Percentiles rank a stretch among this genome's conserved stretches.
These are phyloP conservation scores for Lethocerus indicus DNA, from an alignment of 1,140 invertebrate genomes.

Conservation along the genomic window DNA sequence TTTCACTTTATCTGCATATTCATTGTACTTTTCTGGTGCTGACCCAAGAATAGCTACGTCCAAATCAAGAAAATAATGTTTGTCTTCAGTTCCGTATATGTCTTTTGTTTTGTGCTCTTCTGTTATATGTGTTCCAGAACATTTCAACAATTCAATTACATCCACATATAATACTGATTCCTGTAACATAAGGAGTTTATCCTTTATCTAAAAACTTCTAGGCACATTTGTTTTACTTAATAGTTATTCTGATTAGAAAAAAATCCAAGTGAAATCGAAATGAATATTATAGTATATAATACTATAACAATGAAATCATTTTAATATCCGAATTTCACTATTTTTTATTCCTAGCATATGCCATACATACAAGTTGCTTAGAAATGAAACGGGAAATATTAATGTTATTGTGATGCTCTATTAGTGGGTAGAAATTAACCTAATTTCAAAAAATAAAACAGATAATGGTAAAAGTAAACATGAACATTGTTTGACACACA, in stretches of 20 bases:
- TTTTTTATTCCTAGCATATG: too few species aligned
- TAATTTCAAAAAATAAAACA: too few species aligned
- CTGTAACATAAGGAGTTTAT: conserved; percentile 18
- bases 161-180: conserved; percentile 26
- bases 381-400: too few species aligned
- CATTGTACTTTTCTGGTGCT: conserved; percentile 28
- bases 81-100: conserved; percentile 35
- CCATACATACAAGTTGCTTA: too few species aligned
- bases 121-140: conserved; percentile 35
- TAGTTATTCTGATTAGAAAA: too few species aligned
- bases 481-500: too few species aligned
- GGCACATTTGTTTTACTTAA: too few species aligned
- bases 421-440: too few species aligned
- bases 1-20: conserved; percentile 31
- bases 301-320: conserved; percentile 1
- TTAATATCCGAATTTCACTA: background rate
- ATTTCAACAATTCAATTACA: conserved; percentile 30
- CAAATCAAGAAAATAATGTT: conserved; percentile 41
- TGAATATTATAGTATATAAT: background rate
- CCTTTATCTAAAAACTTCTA: background rate
- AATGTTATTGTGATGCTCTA: too few species aligned
- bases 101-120: conserved; percentile 38
- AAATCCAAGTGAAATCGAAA: background rate
- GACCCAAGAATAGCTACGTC: conserved; percentile 38
- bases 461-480: too few species aligned